Evolutionary conservation across 2,113 vertebrate species (phyloP).

Genomic region (Phodopus roborovskii): DNA sequence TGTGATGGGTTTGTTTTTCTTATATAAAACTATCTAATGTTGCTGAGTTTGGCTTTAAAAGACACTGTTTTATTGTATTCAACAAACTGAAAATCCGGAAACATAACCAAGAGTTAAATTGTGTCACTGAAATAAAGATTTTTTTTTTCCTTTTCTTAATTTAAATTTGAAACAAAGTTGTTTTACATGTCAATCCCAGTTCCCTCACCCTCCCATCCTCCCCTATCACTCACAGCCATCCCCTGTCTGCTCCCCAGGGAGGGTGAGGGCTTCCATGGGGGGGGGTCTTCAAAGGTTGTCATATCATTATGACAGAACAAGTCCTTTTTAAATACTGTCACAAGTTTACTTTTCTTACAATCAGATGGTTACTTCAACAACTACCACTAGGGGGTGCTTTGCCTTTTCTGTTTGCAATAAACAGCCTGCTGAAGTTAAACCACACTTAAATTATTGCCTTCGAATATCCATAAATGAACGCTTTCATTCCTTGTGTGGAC

Average conservation of each 20-base stretch:
- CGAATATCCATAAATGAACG: not conserved
- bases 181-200: too few species aligned
- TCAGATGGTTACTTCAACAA: slow-evolving; percentile 44
- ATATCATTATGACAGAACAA: not conserved
- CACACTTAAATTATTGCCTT: not conserved
- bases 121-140: not conserved
- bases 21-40: not conserved
- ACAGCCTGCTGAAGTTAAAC: not conserved
- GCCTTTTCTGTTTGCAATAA: slow-evolving; percentile 66
- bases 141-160: too few species aligned
- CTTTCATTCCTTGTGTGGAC: not conserved
- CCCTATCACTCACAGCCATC: too few species aligned
- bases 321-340: not conserved
- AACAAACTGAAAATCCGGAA: not conserved
- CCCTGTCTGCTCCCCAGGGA: too few species aligned
- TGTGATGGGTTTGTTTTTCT: not conserved
- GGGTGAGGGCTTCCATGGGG: too few species aligned
- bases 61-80: not conserved
- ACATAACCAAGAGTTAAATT: not conserved
- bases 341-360: not conserved
- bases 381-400: slow-evolving; percentile 76
- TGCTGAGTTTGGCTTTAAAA: slow-evolving; percentile 12
- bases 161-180: too few species aligned
- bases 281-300: too few species aligned
- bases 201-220: too few species aligned